Base-by-base conservation (phyloP, 2,888 invertebrate genomes). In the Polylopha cassiicola region DNA sequence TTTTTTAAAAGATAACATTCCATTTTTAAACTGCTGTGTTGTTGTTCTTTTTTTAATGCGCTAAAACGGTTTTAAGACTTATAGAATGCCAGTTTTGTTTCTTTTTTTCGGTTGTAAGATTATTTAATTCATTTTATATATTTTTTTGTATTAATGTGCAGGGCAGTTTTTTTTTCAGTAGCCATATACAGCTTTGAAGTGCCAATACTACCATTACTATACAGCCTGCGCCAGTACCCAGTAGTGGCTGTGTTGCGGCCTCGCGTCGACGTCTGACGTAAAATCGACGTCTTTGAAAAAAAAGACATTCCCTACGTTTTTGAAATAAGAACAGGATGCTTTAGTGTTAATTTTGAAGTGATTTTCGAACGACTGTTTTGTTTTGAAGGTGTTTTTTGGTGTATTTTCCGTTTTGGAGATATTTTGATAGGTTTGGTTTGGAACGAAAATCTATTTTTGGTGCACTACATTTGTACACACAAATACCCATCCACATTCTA, bases 151-250 rank as follows among this genome's bases (percentile, higher is more conserved):
- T 28, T n/a, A n/a, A n/a, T n/a, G n/a, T n/a, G n/a, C n/a, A n/a
- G n/a, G 21, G 20, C 27, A 16, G 27, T 16, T 33, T 18, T 39
- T 48, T 46, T 51, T 29, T 16, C 36, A 36, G 43, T 47, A 20
- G 37, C 34, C 24, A 43, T 46, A 43, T 51, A 52, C 50, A 46
- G 50, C 59, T 68, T 63, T 61, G 54, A 61, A 61, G 61, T 70
- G 66, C 59, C 69, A 65, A 65, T 67, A 66, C 58, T 53, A 53
- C 44, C 55, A 54, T 51, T 58, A 58, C 58, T 55, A 50, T 53
- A 52, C 58, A 61, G 61, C 67, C 70, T 65, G 77, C 73, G 75
- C 75, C 72, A 39, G 84, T 84, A 66, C n/a, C n/a, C 80, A 81
- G 84, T 84, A 66, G 72, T 61, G 57, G 53, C 54, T 50, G 64